Evolutionary conservation across 2,797 vertebrate species (phyloP).

Genomic region (Schizothorax lantsangensis): DNA sequence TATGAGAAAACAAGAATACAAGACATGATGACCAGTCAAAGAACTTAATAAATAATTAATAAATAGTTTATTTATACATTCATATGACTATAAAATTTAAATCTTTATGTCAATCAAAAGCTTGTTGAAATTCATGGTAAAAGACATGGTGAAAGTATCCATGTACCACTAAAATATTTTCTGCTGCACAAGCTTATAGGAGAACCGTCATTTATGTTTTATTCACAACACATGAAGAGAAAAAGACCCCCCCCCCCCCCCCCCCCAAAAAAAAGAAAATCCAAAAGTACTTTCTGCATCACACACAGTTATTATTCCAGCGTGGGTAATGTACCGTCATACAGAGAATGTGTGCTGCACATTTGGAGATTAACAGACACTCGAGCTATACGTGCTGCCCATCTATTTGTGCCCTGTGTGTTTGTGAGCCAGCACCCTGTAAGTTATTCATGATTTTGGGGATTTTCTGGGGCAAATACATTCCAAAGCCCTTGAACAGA

Average conservation of each 20-base stretch:
- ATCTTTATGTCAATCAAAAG: neutral
- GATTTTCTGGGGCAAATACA: constrained; percentile 56
- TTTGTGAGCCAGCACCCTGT: constrained; percentile 57
- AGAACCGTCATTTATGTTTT: neutral
- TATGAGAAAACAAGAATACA: neutral
- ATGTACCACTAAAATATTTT: neutral
- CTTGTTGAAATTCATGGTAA: neutral
- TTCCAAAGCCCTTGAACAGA: constrained; percentile 17
- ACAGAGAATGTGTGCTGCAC: constrained; percentile 16
- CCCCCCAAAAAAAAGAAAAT: neutral
- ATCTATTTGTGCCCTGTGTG: constrained; percentile 56
- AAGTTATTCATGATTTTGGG: constrained; percentile 73
- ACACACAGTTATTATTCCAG: constrained; percentile 12
- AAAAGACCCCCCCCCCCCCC: neutral
- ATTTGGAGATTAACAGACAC: constrained; percentile 36
- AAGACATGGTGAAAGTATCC: neutral
- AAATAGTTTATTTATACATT: neutral
- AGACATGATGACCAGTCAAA: neutral
- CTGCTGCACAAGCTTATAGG: neutral
- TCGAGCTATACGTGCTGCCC: constrained; percentile 13
- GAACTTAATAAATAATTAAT: neutral
- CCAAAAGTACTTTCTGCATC: constrained; percentile 2
- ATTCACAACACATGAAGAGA: constrained; percentile 25
- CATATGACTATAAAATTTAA: neutral
- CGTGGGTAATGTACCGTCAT: constrained; percentile 11